phyloP scores from a whole-genome alignment of 2,888 invertebrate genomes.

The Eupithecia inturbata region DNA sequence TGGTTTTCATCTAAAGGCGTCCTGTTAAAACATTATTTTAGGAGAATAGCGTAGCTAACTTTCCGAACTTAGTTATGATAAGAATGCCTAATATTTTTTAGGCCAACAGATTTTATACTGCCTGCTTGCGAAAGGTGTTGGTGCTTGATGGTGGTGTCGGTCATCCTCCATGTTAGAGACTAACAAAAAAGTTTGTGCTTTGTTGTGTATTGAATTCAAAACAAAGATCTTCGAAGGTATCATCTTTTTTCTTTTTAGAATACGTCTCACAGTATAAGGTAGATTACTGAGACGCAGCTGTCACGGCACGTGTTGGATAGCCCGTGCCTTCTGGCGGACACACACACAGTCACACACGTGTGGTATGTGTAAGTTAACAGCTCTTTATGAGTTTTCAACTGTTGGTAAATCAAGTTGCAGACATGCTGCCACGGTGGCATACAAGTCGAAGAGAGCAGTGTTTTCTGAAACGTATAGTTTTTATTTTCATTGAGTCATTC shows the following conservation, averaged over 20 bases:
- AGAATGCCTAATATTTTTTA: background rate
- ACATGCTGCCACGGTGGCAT: background rate
- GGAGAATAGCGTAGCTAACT: background rate
- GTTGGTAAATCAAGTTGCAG: conserved; percentile 1
- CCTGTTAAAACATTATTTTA: background rate
- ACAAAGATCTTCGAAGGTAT: conserved; percentile 4
- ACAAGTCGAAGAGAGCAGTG: background rate
- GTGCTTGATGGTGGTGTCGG: background rate
- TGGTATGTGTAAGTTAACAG: conserved; percentile 6
- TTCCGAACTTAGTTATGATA: background rate
- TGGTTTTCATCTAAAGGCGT: conserved; percentile 18
- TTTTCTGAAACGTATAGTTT: background rate
- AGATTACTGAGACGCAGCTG: conserved; percentile 40
- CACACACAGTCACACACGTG: conserved; percentile 34
- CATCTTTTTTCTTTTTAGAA: conserved; percentile 11
- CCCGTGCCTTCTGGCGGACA: conserved; percentile 31
- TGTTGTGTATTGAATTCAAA: conserved; percentile 8
- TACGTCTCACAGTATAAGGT: conserved; percentile 20
- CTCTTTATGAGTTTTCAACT: conserved; percentile 8
- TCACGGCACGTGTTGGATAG: conserved; percentile 40
- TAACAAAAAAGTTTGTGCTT: background rate
- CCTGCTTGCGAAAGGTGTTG: background rate
- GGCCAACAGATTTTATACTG: background rate
- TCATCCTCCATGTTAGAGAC: background rate
- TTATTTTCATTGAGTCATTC: conserved; percentile 17